phyloP scores from a whole-genome alignment of 2,888 invertebrate species.

The Apamea sordens region DNA sequence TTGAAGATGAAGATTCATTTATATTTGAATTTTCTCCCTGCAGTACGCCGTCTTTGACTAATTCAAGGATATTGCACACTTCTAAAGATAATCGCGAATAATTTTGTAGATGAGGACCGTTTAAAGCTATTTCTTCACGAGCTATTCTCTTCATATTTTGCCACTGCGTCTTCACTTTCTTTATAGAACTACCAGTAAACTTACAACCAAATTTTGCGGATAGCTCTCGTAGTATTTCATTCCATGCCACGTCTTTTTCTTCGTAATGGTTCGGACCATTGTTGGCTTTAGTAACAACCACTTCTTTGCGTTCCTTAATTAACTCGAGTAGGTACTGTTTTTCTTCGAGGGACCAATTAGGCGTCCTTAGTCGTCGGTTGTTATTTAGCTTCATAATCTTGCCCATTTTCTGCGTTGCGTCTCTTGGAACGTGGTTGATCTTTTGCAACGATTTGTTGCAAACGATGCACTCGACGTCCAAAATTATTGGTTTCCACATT shows the following conservation, averaged over 20 bases:
- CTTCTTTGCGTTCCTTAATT: conserved; percentile 84
- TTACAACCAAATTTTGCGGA: conserved; percentile 83
- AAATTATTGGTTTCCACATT: conserved; percentile 88
- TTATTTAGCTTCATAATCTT: conserved; percentile 82
- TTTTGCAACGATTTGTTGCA: conserved; percentile 89
- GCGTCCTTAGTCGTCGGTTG: conserved; percentile 83
- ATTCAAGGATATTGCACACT: conserved; percentile 83
- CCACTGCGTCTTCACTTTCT: conserved; percentile 89
- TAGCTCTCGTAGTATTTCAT: conserved; percentile 82
- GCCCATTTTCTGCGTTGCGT: conserved; percentile 80
- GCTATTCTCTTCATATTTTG: conserved; percentile 89
- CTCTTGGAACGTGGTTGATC: conserved; percentile 81
- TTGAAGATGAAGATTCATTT: conserved; percentile 75
- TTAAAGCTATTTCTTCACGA: conserved; percentile 82
- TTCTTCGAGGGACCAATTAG: conserved; percentile 87
- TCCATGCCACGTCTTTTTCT: conserved; percentile 87
- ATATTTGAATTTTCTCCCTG: conserved; percentile 75
- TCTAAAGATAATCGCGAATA: conserved; percentile 82
- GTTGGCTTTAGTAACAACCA: conserved; percentile 84
- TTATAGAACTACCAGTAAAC: conserved; percentile 83
- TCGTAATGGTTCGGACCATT: conserved; percentile 86
- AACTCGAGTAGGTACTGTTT: conserved; percentile 87
- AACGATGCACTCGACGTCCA: conserved; percentile 89
- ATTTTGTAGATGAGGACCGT: conserved; percentile 78
- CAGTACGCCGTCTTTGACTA: conserved; percentile 80